Percentiles rank a stretch among this genome's conserved stretches.
These are phyloP conservation scores for Aplysina aerophoba DNA, from an alignment of 37 sponge, comb jelly and placozoan genomes.

Conservation along the genomic window DNA sequence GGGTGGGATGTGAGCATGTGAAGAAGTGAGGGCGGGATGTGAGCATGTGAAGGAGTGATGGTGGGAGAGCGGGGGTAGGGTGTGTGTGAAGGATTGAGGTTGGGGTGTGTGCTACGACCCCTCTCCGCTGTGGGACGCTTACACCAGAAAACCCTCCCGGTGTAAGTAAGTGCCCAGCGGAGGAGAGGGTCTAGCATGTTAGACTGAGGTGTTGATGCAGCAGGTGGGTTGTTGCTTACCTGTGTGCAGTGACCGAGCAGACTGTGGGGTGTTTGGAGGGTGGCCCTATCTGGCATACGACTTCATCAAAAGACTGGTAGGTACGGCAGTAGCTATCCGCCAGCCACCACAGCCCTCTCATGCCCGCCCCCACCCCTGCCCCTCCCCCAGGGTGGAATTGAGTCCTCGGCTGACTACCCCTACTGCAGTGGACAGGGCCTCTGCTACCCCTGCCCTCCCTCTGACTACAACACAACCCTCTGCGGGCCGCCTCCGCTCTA, in stretches of 20 bases:
- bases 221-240: no score
- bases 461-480: slow-evolving; percentile 75
- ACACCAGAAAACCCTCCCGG: no score
- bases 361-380: not conserved
- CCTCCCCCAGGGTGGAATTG: slow-evolving; percentile 77
- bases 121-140: no score
- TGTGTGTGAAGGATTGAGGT: no score
- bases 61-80: no score
- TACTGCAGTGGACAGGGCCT: slow-evolving; percentile 84
- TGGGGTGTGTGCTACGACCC: no score
- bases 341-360: not conserved
- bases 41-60: no score
- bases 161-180: no score
- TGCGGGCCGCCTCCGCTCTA: slow-evolving; percentile 82
- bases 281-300: slow-evolving; percentile 90
- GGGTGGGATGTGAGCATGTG: no score
- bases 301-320: slow-evolving; percentile 61
- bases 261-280: slow-evolving; percentile 93
- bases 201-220: no score
- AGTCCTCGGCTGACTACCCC: slow-evolving; percentile 64
- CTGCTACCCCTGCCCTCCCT: slow-evolving; percentile 79
- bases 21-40: no score
- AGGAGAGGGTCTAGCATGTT: no score
- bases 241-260: slow-evolving; percentile 49
- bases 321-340: not conserved